Evolutionary conservation across 1,140 invertebrate species (phyloP).

Genomic region (Musca vetustissima): DNA sequence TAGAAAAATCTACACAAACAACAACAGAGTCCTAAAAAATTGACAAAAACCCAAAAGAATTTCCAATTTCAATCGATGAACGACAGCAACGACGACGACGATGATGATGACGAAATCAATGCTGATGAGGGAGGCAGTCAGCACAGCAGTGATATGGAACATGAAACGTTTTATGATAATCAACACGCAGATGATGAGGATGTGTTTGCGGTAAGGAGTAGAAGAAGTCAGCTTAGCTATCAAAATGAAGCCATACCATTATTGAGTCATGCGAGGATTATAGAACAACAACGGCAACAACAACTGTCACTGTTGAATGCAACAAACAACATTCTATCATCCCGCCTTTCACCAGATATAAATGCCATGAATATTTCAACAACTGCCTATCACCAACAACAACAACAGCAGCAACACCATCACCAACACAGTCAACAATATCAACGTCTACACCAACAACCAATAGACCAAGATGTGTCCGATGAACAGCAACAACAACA

Average conservation of each 20-base stretch:
- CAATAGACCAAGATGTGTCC: background rate
- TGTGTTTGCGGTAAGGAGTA: too few species aligned
- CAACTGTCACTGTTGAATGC: background rate
- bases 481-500: background rate
- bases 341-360: conserved; percentile 17
- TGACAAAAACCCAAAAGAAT: background rate
- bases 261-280: background rate
- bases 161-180: too few species aligned
- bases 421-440: background rate
- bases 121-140: too few species aligned
- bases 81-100: background rate
- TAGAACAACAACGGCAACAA: background rate
- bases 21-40: conserved; percentile 4
- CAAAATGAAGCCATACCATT: conserved; percentile 15
- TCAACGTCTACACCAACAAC: background rate
- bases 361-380: conserved; percentile 13
- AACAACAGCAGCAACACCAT: background rate
- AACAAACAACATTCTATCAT: conserved; percentile 12
- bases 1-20: conserved; percentile 21
- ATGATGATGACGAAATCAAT: background rate
- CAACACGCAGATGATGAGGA: too few species aligned
- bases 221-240: background rate
- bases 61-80: conserved; percentile 12
- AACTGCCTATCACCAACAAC: conserved; percentile 34
- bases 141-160: too few species aligned